Base-by-base conservation (phyloP, 1,140 invertebrate species). In the Chironomus tepperi region DNA sequence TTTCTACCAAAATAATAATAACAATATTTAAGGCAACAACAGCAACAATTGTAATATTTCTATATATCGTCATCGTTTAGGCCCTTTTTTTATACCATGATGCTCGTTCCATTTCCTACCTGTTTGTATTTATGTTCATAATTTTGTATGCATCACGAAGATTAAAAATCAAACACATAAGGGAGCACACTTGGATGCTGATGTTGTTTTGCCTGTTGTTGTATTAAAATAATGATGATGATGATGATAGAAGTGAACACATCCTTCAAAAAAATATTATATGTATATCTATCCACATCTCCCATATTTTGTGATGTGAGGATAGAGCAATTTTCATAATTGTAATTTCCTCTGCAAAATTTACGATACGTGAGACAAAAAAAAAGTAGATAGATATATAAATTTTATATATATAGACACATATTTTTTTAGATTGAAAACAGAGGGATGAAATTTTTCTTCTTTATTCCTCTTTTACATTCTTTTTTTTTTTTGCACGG, bases 91-190 rank as follows among this genome's bases (percentile, higher is more conserved):
- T n/a, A n/a, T 7, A 34, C 24, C 24, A 34, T 34, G 24, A 34
- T 34, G 24, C 43, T 47, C 47, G 5, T 57, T 57, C 47, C 12
- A n/a, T 57, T 57, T 47, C n/a, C 47, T 57, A 57, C 47, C 47
- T 57, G 47, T 57, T 57, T 57, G 47, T 57, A 57, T 57, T 57
- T 57, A 57, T 57, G 47, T 57, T 57, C 47, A 57, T 57, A 57
- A 57, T 57, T 57, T 57, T 57, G 47, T 57, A 57, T 57, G 47
- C 47, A 57, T 57, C 47, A 57, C 12, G 47, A 12, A 57, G 47
- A 57, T 57, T 57, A 57, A 57, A 57, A 57, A 57, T 57, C 47
- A 57, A 57, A 57, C 47, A 57, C 47, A 57, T 57, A 57, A 57
- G 47, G 47, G 47, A 57, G n/a, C 47, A 57, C 12, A 57, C n/a